Base-by-base conservation (phyloP, 2,113 vertebrate species). In the Odocoileus hemionus region DNA sequence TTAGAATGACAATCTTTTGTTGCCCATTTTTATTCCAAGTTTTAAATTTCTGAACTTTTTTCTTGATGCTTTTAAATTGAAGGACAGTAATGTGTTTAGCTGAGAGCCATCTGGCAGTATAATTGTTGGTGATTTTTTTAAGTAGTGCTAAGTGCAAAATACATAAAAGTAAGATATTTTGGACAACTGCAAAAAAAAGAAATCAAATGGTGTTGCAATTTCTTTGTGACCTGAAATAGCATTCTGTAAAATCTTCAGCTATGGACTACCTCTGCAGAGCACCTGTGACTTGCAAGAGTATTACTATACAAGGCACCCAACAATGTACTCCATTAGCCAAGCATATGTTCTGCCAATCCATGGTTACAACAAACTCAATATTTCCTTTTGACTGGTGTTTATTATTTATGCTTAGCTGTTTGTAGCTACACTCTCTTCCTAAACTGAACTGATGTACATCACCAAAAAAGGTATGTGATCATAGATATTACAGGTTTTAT, bases 31-130 rank as follows among this genome's bases (percentile, higher is more conserved):
- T 74, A 80, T 86, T 64, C 15, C 28, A 91, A 89, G 16, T 91
- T 89, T 94, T 45, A 76, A 43, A 89, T 82, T 90, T 95, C 30
- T 70, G 79, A 95, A 67, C 26, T 94, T 94, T 25, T 16, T 89
- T 95, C n/a, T n/a, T 61, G 26, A 58, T n/a, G 11, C 23, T 96
- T 88, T 85, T 58, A 86, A 89, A 64, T 13, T 50, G 36, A 61
- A 85, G 57, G 43, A 86, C 8, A 36, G 4, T n/a, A 13, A 64
- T 25, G 23, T 80, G 3, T 54, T 89, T 50, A 85, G 64, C 21
- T 52, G 39, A 88, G 33, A 79, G 70, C 33, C 16, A 21, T 76
- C 70, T 86, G 76, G 15, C 70, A 26, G 21, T 90, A 39, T 36
- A 39, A 58, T 52, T 89, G 10, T 43, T 47, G 60, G 25, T 67